Base-by-base conservation (phyloP, 2,888 invertebrate species). In the Geotrupes spiniger region DNA sequence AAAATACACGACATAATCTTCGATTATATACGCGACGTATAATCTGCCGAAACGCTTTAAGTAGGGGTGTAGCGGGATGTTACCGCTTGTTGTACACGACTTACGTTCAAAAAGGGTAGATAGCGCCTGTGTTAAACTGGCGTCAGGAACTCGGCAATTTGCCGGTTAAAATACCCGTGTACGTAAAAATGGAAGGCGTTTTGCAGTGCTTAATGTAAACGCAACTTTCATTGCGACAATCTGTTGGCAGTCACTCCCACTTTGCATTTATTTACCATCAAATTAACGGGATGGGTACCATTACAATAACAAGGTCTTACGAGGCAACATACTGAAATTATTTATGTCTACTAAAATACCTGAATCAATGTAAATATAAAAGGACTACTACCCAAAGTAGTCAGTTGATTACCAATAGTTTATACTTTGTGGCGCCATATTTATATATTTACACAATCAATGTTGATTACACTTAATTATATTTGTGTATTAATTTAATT, bases 1-100 rank as follows among this genome's bases (percentile, higher is more conserved):
- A 49, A 51, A 51, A 49, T 52, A 49, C 51, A 46, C 48, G 51
- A 44, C 51, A 38, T 57, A 57, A 57, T 57, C 57, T 52, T 52
- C 49, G 54, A 54, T 58, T 58, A 55, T 52, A 44, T 46, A 46
- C 45, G 46, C 42, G 42, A 46, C 49, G 37, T 45, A 49, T 54
- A 54, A 54, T 56, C 54, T 48, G 47, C 31, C 46, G 44, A 48
- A 52, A 51, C 52, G 51, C 52, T 52, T 53, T 48, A 53, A 53
- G 56, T 50, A 53, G 46, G 51, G 41, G 47, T 49, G 44, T 50
- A 29, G 49, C 38, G 46, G 40, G 31, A 15, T 15, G 9, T 9
- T n/a, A 16, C 9, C 33, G 38, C 33, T 33, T 33, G 33, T 33
- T 15, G 33, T 33, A 33, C 33, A 33, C 11, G 33, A 15, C 33